Evolutionary conservation across 2,797 vertebrate species (phyloP).

Genomic region (Leptoclinus maculatus): DNA sequence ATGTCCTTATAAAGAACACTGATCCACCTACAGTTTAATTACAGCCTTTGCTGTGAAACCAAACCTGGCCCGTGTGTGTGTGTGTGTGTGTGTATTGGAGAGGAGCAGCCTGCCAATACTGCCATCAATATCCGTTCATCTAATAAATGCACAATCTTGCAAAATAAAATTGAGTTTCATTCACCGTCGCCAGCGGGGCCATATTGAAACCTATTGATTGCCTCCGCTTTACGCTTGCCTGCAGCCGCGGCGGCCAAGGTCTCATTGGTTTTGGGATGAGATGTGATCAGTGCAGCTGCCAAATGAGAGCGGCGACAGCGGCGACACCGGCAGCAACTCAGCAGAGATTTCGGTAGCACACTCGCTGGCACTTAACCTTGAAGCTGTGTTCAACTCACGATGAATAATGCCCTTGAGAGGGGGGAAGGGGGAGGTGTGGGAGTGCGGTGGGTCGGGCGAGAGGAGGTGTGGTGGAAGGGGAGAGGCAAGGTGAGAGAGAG

Average conservation of each 20-base stretch:
- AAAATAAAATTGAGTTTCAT: constrained; percentile 81
- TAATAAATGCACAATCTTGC: constrained; percentile 80
- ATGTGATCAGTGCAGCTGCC: constrained; percentile 61
- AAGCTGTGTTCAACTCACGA: constrained; percentile 54
- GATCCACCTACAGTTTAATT: constrained; percentile 48
- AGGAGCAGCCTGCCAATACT: constrained; percentile 55
- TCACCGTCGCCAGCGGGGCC: constrained; percentile 59
- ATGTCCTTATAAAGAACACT: constrained; percentile 48
- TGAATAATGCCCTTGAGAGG: constrained; percentile 66
- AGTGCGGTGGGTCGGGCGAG: constrained; percentile 17
- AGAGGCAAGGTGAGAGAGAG: constrained; percentile 63
- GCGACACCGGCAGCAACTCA: constrained; percentile 53
- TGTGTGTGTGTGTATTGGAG: constrained; percentile 24
- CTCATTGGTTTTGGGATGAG: constrained; percentile 61
- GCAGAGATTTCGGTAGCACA: constrained; percentile 54
- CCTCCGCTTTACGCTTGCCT: constrained; percentile 55
- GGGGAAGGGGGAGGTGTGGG: constrained; percentile 8
- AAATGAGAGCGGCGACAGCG: constrained; percentile 45
- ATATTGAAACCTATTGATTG: constrained; percentile 79
- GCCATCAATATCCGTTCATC: constrained; percentile 79
- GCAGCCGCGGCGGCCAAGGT: constrained; percentile 38
- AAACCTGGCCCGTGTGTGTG: constrained; percentile 14
- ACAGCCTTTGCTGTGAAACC: constrained; percentile 28
- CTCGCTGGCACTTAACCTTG: constrained; percentile 74
- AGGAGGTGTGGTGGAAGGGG: constrained; percentile 49